Percentiles rank a stretch among this genome's conserved stretches.
phyloP scores from a whole-genome alignment of 1,140 invertebrate species.

The Meteorus sp. region DNA sequence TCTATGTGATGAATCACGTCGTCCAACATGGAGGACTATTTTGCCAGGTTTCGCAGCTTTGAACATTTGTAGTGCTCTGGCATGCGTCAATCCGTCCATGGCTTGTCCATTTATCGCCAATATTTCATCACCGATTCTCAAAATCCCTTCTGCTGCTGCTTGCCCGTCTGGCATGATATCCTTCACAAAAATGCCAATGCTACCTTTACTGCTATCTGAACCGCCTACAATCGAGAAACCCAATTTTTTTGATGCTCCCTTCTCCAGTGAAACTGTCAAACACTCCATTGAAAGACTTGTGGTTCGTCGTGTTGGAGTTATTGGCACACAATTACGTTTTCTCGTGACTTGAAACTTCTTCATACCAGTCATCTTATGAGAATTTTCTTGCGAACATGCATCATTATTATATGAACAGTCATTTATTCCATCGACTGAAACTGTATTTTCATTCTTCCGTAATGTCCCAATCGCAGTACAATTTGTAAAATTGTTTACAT shows the following conservation, averaged over 20 bases:
- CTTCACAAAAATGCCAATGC: conserved; percentile 74
- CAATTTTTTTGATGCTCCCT: conserved; percentile 67
- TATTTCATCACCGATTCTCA: conserved; percentile 69
- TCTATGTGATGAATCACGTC: conserved; percentile 57
- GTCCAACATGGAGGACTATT: conserved; percentile 64
- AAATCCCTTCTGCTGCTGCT: conserved; percentile 66
- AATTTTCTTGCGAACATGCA: not conserved
- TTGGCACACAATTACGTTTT: conserved; percentile 38
- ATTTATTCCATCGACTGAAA: not conserved
- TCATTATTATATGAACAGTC: not conserved
- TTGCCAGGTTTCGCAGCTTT: conserved; percentile 67
- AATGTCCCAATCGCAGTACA: not conserved
- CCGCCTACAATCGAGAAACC: conserved; percentile 78
- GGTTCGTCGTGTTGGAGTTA: conserved; percentile 32
- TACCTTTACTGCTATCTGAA: conserved; percentile 69
- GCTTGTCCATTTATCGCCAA: conserved; percentile 66
- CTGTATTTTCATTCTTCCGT: not conserved
- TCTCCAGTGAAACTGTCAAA: conserved; percentile 59
- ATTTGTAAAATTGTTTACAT: not conserved
- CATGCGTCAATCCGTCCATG: conserved; percentile 66
- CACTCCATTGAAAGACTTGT: conserved; percentile 46
- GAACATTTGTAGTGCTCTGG: conserved; percentile 67
- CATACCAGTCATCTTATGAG: conserved; percentile 51
- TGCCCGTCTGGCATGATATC: conserved; percentile 70
- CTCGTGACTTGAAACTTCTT: conserved; percentile 49